phyloP scores from a whole-genome alignment of 2,888 invertebrate genomes.

The Theretra japonica region DNA sequence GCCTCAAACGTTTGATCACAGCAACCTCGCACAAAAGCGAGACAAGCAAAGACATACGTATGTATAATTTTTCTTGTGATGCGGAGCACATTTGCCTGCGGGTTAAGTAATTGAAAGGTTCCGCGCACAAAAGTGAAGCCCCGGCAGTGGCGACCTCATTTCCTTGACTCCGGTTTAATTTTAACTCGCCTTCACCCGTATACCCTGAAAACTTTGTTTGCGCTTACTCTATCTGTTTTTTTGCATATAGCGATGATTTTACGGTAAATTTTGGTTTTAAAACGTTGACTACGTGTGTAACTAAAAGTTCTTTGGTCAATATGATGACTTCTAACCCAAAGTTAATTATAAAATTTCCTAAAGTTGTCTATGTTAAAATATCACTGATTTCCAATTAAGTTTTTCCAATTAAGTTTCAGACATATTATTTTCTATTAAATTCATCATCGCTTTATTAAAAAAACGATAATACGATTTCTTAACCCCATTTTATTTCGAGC shows the following conservation, averaged over 20 bases:
- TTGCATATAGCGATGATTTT: neutral
- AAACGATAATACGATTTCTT: too few relatives aligned
- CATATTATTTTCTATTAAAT: too few relatives aligned
- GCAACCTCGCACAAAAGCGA: neutral
- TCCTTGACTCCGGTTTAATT: conserved; percentile 61
- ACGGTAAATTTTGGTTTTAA: neutral
- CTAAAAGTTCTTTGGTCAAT: too few relatives aligned
- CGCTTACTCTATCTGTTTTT: neutral
- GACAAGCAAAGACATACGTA: neutral
- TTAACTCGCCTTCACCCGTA: conserved; percentile 56
- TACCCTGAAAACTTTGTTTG: conserved; percentile 39
- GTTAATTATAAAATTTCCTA: too few relatives aligned
- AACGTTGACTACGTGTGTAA: neutral
- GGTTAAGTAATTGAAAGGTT: conserved; percentile 51
- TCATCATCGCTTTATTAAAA: too few relatives aligned
- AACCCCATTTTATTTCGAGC: too few relatives aligned
- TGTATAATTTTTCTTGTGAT: conserved; percentile 29
- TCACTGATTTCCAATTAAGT: too few relatives aligned
- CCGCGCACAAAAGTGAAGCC: conserved; percentile 51
- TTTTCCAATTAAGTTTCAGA: too few relatives aligned
- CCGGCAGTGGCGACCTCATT: conserved; percentile 55
- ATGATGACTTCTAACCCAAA: too few relatives aligned
- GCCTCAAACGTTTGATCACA: neutral
- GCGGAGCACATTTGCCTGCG: conserved; percentile 41
- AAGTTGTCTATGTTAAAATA: too few relatives aligned